Conservation (phyloP, 2,113 vertebrate genomes). For the Balaenoptera acutorostrata region DNA sequence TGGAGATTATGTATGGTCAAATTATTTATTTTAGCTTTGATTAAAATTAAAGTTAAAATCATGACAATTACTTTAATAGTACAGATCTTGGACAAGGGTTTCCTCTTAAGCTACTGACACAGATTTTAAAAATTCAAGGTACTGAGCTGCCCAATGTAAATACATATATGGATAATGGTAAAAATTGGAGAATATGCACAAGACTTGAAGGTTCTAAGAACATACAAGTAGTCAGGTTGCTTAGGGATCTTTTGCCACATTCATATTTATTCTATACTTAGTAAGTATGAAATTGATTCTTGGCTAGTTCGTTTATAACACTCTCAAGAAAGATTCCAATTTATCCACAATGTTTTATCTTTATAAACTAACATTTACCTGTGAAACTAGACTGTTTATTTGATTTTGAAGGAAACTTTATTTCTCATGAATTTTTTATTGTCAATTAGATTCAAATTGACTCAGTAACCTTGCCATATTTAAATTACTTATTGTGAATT, state of each 20-base stretch:
- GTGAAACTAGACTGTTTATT: not conserved
- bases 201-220: not conserved
- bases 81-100: not conserved
- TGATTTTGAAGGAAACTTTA: constrained; percentile 7
- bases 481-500: not conserved
- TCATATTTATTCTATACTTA: not conserved
- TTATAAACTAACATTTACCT: not conserved
- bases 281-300: not conserved
- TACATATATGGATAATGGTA: not conserved
- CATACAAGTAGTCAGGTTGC: not conserved
- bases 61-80: not conserved
- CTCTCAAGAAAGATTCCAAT: not conserved
- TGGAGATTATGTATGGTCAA: not conserved
- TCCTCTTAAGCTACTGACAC: not conserved
- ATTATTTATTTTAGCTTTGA: not conserved
- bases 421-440: not conserved
- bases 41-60: constrained; percentile 36
- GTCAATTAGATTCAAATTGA: constrained; percentile 21
- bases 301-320: not conserved
- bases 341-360: not conserved
- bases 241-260: not conserved
- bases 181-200: not conserved
- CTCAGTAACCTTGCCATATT: not conserved
- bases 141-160: not conserved
- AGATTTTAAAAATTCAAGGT: not conserved